phyloP scores from a whole-genome alignment of 1,140 invertebrate species.

The Paracyclopina nana region DNA sequence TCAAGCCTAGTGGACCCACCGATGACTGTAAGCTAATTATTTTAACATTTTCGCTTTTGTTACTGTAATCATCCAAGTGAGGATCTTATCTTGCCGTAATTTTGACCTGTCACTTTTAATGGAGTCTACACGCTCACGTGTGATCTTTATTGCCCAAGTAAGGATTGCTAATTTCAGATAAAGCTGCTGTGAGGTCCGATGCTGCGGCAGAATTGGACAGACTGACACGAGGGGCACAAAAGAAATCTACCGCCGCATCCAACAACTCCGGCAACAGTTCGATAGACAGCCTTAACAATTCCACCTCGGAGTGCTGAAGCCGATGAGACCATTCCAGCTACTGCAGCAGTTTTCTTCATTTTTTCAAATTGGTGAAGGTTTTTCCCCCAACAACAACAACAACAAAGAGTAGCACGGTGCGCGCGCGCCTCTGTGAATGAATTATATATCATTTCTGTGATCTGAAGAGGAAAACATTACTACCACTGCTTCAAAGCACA shows the following conservation, averaged over 20 bases:
- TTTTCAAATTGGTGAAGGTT: too few relatives aligned
- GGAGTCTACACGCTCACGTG: too few relatives aligned
- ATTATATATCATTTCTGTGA: too few relatives aligned
- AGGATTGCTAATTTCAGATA: conserved; percentile 30
- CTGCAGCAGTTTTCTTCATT: too few relatives aligned
- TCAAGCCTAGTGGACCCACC: not conserved
- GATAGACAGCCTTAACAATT: not conserved
- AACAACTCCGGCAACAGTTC: conserved; percentile 1
- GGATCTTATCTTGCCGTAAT: not conserved
- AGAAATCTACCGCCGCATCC: not conserved
- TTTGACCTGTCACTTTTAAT: too few relatives aligned
- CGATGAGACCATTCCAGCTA: too few relatives aligned
- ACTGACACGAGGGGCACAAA: conserved; percentile 33
- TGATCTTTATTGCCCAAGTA: too few relatives aligned
- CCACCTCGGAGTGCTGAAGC: not conserved
- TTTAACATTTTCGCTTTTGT: not conserved
- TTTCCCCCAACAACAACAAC: too few relatives aligned
- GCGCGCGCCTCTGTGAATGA: too few relatives aligned
- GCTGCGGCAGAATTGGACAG: conserved; percentile 78
- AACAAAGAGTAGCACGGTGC: too few relatives aligned
- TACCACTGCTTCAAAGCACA: too few relatives aligned
- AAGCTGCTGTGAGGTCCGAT: conserved; percentile 51
- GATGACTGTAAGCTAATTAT: conserved; percentile 12
- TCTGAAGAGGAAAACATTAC: too few relatives aligned
- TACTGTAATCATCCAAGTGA: not conserved